Evolutionary conservation across 2,888 invertebrate species (phyloP).

Genomic region (Deroplatys truncata): DNA sequence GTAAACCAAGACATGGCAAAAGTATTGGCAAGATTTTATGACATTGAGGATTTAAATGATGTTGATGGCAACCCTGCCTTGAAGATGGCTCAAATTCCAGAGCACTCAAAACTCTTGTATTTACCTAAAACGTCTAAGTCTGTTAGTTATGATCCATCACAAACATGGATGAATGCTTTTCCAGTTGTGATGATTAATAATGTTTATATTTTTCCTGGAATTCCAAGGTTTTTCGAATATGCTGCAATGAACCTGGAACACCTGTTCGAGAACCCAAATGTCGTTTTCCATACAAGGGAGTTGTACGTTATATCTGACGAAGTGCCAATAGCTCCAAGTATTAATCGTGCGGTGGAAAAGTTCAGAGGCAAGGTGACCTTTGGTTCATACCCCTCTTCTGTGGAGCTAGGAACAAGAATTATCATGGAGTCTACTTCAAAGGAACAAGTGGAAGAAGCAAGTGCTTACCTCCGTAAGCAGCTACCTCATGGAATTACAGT

Average conservation of each 20-base stretch:
- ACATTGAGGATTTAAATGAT: slow-evolving; percentile 30
- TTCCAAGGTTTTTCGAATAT: slow-evolving; percentile 48
- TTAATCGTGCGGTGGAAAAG: slow-evolving; percentile 46
- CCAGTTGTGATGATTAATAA: slow-evolving; percentile 46
- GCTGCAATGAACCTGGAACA: slow-evolving; percentile 35
- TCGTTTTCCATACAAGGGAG: slow-evolving; percentile 37
- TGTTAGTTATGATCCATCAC: slow-evolving; percentile 25
- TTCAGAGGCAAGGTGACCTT: slow-evolving; percentile 49
- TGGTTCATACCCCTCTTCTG: slow-evolving; percentile 52
- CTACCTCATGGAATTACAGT: slow-evolving; percentile 47
- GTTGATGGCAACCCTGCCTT: slow-evolving; percentile 36
- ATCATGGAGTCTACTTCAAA: slow-evolving; percentile 48
- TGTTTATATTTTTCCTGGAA: slow-evolving; percentile 60
- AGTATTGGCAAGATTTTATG: slow-evolving; percentile 35
- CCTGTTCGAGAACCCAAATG: slow-evolving; percentile 38
- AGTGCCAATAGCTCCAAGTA: slow-evolving; percentile 40
- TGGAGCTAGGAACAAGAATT: slow-evolving; percentile 46
- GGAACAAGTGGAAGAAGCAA: slow-evolving; percentile 42
- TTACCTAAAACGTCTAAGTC: not conserved
- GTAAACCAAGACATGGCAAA: slow-evolving; percentile 39
- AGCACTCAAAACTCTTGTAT: slow-evolving; percentile 37
- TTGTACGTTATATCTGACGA: slow-evolving; percentile 40
- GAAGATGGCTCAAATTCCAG: slow-evolving; percentile 41
- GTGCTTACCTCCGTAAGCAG: slow-evolving; percentile 38
- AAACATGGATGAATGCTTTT: slow-evolving; percentile 30